These are phyloP conservation scores for Clarias laeviceps DNA, from an alignment of 2,797 vertebrate genomes.

Conservation along the genomic window DNA sequence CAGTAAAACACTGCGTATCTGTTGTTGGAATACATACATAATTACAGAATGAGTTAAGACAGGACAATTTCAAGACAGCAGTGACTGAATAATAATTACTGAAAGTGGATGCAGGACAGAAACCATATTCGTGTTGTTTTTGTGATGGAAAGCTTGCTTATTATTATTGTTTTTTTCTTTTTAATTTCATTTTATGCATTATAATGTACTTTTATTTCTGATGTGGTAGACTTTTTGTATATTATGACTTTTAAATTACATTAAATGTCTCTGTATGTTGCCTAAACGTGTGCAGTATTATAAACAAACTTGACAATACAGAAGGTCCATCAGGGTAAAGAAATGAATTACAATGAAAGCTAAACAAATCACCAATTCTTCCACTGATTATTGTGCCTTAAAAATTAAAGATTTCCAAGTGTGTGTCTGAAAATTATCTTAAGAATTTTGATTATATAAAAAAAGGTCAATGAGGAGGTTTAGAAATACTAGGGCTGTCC, in stretches of 20 bases:
- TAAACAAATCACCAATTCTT: neutral
- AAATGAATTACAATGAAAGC: neutral
- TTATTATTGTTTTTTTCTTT: neutral
- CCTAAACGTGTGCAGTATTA: neutral
- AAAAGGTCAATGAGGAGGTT: neutral
- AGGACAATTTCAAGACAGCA: neutral
- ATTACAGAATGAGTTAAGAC: constrained; percentile 21
- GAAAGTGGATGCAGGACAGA: constrained; percentile 6
- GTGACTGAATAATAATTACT: constrained; percentile 28
- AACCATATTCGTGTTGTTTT: constrained; percentile 18
- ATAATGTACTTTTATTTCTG: constrained; percentile 17
- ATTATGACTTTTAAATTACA: constrained; percentile 39
- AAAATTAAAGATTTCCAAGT: neutral
- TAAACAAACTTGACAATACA: neutral
- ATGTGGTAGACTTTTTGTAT: constrained; percentile 26
- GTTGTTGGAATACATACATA: neutral
- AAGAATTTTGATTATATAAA: neutral
- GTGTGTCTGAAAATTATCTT: neutral
- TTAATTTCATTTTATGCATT: constrained; percentile 17
- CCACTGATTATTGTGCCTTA: neutral
- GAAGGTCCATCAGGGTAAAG: neutral
- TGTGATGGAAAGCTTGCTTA: constrained; percentile 17
- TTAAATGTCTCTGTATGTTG: constrained; percentile 50
- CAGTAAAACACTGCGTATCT: neutral
- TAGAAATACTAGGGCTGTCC: neutral